phyloP scores from a whole-genome alignment of 1,140 invertebrate species.

The Paramacrobiotus metropolitanus region DNA sequence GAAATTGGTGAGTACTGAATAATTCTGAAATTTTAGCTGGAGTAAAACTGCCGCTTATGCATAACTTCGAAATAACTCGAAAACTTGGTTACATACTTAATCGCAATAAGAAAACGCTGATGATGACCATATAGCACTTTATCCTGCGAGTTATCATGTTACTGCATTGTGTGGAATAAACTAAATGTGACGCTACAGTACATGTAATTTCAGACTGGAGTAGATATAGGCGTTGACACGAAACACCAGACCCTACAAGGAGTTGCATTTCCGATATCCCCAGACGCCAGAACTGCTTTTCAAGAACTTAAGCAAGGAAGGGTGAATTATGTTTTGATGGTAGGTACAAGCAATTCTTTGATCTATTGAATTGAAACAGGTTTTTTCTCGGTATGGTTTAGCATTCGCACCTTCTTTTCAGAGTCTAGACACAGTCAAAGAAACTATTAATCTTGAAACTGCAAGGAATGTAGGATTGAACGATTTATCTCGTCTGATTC shows the following conservation, averaged over 20 bases:
- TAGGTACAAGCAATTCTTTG: no score
- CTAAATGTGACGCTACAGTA: background rate
- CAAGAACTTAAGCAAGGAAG: conserved; percentile 25
- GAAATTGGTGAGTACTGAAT: no score
- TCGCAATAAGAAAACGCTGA: no score
- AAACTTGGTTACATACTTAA: no score
- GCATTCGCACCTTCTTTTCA: conserved; percentile 17
- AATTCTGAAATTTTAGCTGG: no score
- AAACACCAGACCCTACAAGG: conserved; percentile 73
- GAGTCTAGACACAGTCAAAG: conserved; percentile 38
- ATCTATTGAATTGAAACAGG: no score
- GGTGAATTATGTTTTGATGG: conserved; percentile 36
- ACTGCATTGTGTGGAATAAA: background rate
- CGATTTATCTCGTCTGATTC: conserved; percentile 46
- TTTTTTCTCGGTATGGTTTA: background rate
- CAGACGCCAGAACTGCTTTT: conserved; percentile 49
- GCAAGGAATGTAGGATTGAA: conserved; percentile 27
- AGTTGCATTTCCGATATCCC: conserved; percentile 69
- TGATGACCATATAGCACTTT: no score
- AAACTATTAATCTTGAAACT: conserved; percentile 46
- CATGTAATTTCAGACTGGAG: conserved; percentile 29
- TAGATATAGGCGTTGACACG: conserved; percentile 53
- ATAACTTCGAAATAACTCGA: no score
- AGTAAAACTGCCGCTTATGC: no score
- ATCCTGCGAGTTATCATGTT: conserved; percentile 12